phyloP scores from a whole-genome alignment of 2,888 invertebrate genomes.

The Netelia inedita region DNA sequence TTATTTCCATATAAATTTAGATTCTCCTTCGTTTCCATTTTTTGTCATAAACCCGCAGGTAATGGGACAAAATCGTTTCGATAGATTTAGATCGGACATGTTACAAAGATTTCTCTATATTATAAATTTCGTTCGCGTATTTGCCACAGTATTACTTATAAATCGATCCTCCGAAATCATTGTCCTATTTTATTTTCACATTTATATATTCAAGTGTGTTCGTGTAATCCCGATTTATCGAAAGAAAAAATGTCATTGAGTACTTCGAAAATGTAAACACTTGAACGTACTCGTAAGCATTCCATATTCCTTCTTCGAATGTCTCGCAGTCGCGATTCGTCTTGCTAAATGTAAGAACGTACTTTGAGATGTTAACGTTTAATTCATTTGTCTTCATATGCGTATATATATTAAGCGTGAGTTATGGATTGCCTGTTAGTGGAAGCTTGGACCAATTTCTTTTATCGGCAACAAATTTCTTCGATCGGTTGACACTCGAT shows the following conservation, averaged over 20 bases:
- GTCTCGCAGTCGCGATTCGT: slow-evolving; percentile 23
- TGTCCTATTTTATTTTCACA: neutral
- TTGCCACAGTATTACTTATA: neutral
- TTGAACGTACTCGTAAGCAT: neutral
- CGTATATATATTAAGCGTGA: slow-evolving; percentile 8
- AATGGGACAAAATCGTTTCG: neutral
- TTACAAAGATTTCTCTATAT: neutral
- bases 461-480: slow-evolving; percentile 68
- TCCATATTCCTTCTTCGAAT: neutral
- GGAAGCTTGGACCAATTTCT: slow-evolving; percentile 63
- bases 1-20: neutral
- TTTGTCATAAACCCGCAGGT: neutral
- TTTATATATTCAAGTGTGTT: slow-evolving; percentile 14
- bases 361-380: slow-evolving; percentile 38
- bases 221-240: slow-evolving; percentile 21
- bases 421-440: neutral
- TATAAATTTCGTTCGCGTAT: neutral
- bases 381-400: slow-evolving; percentile 8
- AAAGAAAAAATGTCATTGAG: slow-evolving; percentile 70
- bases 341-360: neutral
- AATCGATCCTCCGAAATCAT: slow-evolving; percentile 14
- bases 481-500: slow-evolving; percentile 69
- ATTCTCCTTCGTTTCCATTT: neutral
- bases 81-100: neutral
- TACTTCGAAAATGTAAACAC: slow-evolving; percentile 59